Conservation (phyloP, 2,113 vertebrate genomes). For the Cyanistes caeruleus region DNA sequence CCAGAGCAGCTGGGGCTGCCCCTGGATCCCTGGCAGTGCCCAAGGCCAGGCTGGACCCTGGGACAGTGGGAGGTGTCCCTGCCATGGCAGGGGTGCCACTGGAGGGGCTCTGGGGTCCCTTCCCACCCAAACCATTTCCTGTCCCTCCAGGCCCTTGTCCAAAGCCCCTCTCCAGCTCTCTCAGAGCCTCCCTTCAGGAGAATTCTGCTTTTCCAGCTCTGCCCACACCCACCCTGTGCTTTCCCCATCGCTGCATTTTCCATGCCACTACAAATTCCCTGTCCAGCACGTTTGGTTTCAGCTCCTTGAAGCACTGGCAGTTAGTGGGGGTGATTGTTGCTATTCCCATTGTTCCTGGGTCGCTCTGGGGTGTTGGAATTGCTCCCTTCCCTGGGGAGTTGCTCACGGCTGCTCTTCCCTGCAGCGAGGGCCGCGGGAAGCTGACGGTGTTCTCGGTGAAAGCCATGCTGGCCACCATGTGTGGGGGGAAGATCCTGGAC, state of each 20-base stretch:
- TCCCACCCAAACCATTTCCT: background rate
- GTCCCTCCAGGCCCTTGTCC: background rate
- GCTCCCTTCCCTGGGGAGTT: background rate
- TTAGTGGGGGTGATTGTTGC: fast-evolving
- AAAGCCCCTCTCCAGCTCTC: background rate
- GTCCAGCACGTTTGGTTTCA: no score
- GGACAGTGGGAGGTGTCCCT: no score
- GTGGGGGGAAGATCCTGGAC: conserved; percentile 96
- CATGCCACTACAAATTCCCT: background rate
- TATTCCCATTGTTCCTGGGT: fast-evolving
- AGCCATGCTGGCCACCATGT: conserved; percentile 96
- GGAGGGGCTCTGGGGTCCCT: background rate
- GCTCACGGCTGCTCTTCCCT: conserved; percentile 14
- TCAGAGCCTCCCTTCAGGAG: no score
- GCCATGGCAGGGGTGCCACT: background rate
- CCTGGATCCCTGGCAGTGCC: no score
- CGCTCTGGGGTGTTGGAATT: no score
- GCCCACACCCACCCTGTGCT: fast-evolving
- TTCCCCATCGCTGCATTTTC: fast-evolving
- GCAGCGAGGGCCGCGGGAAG: conserved; percentile 94
- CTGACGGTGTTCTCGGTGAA: conserved; percentile 98
- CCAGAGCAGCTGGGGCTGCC: no score
- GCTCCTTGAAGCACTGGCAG: no score
- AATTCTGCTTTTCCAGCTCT: background rate
- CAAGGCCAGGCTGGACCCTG: no score